Base-by-base conservation (phyloP, 2,113 vertebrate species). In the Neomonachus schauinslandi region DNA sequence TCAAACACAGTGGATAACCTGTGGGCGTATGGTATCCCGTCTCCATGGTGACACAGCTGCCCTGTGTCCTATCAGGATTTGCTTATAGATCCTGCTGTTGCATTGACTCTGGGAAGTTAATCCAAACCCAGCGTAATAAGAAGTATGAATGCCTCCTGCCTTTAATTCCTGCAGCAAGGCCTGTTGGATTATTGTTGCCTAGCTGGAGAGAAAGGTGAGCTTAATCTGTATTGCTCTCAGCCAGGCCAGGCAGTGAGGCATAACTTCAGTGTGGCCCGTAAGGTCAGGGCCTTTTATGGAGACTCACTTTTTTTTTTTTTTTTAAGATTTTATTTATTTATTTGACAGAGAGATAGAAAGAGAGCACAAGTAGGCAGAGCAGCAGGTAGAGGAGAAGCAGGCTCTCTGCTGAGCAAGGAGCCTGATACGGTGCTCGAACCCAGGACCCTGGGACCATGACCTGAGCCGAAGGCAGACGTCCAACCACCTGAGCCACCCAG, bases 31-130 rank as follows among this genome's bases (percentile, higher is more conserved):
- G 61, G 63, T 95, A 39, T 91, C 76, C 88, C 0, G 95, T 98
- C 65, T 94, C 98, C 96, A 97, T 97, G 97, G 97, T 59, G 84
- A 98, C 15, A 2, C 77, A 72, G 85, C 84, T 85, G 93, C 88
- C 80, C 55, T 71, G 65, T 82, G 85, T 93, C 65, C 91, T 93
- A 39, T 96, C 63, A 88, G 93, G 88, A 89, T 97, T 97, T 96
- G 85, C 72, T 55, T 95, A 22, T 97, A 94, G 92, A 95, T 65
- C 94, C 92, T 97, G 97, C 96, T 95, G 57, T 95, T 95, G 93
- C 59, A 67, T 89, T 97, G 95, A 97, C 96, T 77, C 95, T 81
- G 72, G 92, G 85, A 81, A 96, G 72, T 98, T 98, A 97, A 97
- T 97, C 74, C 94, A 92, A 89, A 92, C 94, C 39, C 96, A 97